phyloP scores from a whole-genome alignment of 1,140 invertebrate species.

The Stegodyphus dumicola region DNA sequence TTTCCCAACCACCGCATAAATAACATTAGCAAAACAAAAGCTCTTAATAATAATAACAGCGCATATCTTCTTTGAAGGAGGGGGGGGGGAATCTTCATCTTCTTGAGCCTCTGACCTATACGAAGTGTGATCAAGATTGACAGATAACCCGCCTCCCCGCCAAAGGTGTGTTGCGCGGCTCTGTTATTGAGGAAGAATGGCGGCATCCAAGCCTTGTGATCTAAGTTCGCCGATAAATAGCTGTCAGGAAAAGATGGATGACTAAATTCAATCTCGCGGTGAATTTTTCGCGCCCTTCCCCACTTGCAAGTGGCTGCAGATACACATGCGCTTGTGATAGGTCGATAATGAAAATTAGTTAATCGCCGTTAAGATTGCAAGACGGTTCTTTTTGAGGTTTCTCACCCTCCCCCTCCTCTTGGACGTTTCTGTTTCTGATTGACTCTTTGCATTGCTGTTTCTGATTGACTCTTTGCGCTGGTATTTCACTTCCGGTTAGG shows the following conservation, averaged over 20 bases:
- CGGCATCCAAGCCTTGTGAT: slow-evolving; percentile 40
- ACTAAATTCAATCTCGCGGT: slow-evolving; percentile 52
- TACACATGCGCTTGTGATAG: background rate
- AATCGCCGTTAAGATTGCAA: slow-evolving; percentile 1
- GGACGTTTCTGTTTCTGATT: no score
- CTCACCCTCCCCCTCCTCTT: no score
- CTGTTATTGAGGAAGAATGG: slow-evolving; percentile 49
- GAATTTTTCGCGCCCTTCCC: slow-evolving; percentile 24
- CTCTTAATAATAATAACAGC: no score
- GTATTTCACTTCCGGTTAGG: no score
- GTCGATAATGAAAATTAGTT: slow-evolving; percentile 30
- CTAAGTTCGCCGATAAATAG: slow-evolving; percentile 54
- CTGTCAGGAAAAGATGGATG: slow-evolving; percentile 49
- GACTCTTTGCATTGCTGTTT: no score
- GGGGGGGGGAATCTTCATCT: no score
- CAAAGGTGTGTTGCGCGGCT: slow-evolving; percentile 41
- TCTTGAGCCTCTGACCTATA: background rate
- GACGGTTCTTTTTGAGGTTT: no score
- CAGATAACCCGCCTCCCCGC: slow-evolving; percentile 38
- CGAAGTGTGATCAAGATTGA: slow-evolving; percentile 51
- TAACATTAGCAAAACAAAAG: no score
- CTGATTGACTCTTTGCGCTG: no score
- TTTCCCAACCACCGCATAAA: no score
- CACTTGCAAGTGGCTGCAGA: background rate
- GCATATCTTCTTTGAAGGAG: no score